These are phyloP conservation scores for Trididemnum nubilum DNA, from an alignment of 23 tunicate genomes.

Conservation along the genomic window DNA sequence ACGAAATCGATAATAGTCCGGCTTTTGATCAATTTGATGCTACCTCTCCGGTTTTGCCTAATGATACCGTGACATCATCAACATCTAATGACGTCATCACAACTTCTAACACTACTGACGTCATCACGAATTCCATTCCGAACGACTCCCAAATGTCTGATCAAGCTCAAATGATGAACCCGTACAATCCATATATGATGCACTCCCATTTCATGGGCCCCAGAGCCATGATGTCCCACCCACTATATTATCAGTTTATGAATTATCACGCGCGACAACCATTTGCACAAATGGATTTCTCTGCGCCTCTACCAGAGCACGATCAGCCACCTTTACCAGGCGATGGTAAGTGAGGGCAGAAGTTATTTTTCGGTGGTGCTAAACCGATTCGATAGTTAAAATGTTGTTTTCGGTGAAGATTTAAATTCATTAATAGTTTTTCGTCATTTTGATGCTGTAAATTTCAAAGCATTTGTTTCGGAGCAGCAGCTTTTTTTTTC, in stretches of 20 bases:
- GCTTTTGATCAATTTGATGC: background rate
- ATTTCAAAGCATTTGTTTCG: no score
- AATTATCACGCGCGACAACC: background rate
- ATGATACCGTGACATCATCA: background rate
- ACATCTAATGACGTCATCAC: background rate
- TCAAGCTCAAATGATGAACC: background rate
- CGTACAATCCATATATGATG: conserved; percentile 9
- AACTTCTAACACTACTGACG: background rate
- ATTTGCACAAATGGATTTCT: background rate
- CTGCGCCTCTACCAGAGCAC: no score
- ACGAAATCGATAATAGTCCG: background rate
- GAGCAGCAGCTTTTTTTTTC: no score
- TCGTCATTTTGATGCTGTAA: no score
- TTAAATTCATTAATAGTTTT: no score
- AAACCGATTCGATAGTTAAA: no score
- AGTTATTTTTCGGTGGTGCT: no score
- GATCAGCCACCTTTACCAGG: no score
- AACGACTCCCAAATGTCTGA: no score
- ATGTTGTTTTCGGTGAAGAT: no score
- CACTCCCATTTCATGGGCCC: conserved; percentile 3
- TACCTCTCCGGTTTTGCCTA: background rate
- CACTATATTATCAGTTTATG: background rate
- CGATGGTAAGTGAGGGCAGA: no score
- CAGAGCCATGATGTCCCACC: conserved; percentile 3
- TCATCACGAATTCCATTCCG: background rate